Evolutionary conservation across 2,888 invertebrate species (phyloP).

Genomic region (Lobophora halterata): DNA sequence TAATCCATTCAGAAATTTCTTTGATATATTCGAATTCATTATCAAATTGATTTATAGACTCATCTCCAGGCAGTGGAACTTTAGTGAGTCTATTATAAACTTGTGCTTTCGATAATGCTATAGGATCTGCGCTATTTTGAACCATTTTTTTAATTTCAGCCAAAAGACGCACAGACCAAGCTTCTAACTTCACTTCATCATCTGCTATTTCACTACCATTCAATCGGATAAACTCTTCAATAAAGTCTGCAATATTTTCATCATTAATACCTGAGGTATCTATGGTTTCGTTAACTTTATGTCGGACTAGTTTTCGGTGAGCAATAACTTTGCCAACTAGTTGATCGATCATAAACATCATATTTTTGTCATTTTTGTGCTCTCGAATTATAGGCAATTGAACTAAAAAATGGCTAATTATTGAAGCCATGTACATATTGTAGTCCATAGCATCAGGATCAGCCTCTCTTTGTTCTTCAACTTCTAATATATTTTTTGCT

Average conservation of each 20-base stretch:
- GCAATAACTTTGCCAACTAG: conserved; percentile 35
- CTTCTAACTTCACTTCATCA: conserved; percentile 51
- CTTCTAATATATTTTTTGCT: conserved; percentile 46
- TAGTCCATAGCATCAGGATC: conserved; percentile 42
- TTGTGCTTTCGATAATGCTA: conserved; percentile 33
- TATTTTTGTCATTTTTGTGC: conserved; percentile 25
- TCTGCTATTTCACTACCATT: conserved; percentile 47
- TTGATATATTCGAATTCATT: conserved; percentile 47
- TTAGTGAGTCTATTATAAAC: conserved; percentile 39
- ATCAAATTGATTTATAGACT: conserved; percentile 40
- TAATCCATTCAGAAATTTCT: conserved; percentile 58
- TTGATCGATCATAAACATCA: conserved; percentile 37
- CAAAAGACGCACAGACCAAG: conserved; percentile 46
- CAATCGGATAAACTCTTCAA: conserved; percentile 47
- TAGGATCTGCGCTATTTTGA: conserved; percentile 31
- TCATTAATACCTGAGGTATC: conserved; percentile 29
- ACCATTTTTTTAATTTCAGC: conserved; percentile 48
- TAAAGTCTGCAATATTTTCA: conserved; percentile 46
- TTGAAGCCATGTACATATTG: conserved; percentile 36
- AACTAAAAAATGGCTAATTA: conserved; percentile 36
- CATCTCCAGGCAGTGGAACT: conserved; percentile 38
- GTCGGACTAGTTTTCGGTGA: conserved; percentile 17
- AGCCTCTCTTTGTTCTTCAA: conserved; percentile 43
- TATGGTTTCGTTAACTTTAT: conserved; percentile 12
- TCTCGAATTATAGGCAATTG: conserved; percentile 38